Base-by-base conservation (phyloP, 2,888 invertebrate genomes). In the Nemurella pictetii region DNA sequence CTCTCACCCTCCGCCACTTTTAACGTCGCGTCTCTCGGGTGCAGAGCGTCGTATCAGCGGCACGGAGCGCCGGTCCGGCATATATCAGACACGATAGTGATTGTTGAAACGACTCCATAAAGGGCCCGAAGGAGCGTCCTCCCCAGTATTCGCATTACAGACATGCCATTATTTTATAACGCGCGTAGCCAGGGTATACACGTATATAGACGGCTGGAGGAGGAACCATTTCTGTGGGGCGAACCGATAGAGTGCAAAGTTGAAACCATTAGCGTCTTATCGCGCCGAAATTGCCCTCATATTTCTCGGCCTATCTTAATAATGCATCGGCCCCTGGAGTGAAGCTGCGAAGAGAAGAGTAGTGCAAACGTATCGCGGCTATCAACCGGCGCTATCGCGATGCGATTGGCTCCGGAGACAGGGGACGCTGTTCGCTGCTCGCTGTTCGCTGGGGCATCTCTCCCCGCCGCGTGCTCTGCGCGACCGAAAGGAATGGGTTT, bases 261-360 rank as follows among this genome's bases (percentile, higher is more conserved):
- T 92, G 92, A 91, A 91, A 90, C 91, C 91, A 92, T 92, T 92
- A 92, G 89, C 91, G 91, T 91, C 91, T 91, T 91, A 91, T 91
- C 92, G 91, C 89, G 88, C 78, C 89, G 89, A 89, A 91, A 91
- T 91, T 91, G 91, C 91, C 89, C 89, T 90, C 91, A 91, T 91
- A 92, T 91, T 91, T 91, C 90, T 89, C 89, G 87, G 89, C 88
- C 87, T 90, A 90, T 90, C 90, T 90, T 88, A 89, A 90, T 90
- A 90, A 90, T 91, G 90, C 90, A 91, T 91, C 90, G 88, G 89
- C 87, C 88, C 87, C 87, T 83, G 86, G 86, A 85, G 85, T 85
- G 83, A 83, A 25, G 26, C 36, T 26, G 77, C n/a, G 35, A 30
- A 20, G 77, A 75, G 75, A 55, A 72, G 74, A 73, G n/a, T 30